Evolutionary conservation across 2,113 vertebrate genomes (phyloP).

Genomic region (Callaeas wilsoni): DNA sequence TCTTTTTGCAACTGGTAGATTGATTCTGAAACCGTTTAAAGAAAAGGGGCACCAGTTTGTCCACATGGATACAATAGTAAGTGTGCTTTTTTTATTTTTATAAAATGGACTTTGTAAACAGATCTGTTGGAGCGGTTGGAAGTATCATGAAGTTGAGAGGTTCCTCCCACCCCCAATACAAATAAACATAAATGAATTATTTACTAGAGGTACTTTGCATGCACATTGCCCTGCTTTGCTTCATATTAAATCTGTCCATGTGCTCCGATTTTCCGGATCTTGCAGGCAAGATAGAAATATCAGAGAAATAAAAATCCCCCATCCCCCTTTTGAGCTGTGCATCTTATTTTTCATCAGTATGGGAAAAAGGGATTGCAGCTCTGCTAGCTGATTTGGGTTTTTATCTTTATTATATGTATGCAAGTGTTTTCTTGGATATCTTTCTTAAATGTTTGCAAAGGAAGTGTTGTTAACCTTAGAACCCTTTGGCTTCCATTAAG

Average conservation of each 20-base stretch:
- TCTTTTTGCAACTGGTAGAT: constrained; percentile 70
- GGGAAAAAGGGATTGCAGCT: neutral
- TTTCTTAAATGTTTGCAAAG: neutral
- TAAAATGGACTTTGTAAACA: neutral
- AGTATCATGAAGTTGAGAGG: neutral
- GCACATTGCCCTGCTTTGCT: neutral
- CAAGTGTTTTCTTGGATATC: neutral
- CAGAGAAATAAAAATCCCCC: neutral
- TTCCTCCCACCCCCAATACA: neutral
- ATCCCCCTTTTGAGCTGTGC: neutral
- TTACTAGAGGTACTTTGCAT: neutral
- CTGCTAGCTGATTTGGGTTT: neutral
- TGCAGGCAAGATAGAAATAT: neutral
- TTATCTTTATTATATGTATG: neutral
- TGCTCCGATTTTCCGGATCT: neutral
- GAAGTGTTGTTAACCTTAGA: neutral
- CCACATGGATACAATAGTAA: constrained; percentile 70
- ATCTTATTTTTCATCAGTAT: neutral
- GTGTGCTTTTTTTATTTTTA: constrained; percentile 18
- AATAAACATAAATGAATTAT: neutral
- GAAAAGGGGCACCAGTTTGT: constrained; percentile 76
- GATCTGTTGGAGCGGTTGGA: neutral
- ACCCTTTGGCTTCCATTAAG: constrained; percentile 48
- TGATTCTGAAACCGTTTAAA: constrained; percentile 72
- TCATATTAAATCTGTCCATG: neutral